Conservation (phyloP, 2,113 vertebrate species). For the Ictalurus furcatus region DNA sequence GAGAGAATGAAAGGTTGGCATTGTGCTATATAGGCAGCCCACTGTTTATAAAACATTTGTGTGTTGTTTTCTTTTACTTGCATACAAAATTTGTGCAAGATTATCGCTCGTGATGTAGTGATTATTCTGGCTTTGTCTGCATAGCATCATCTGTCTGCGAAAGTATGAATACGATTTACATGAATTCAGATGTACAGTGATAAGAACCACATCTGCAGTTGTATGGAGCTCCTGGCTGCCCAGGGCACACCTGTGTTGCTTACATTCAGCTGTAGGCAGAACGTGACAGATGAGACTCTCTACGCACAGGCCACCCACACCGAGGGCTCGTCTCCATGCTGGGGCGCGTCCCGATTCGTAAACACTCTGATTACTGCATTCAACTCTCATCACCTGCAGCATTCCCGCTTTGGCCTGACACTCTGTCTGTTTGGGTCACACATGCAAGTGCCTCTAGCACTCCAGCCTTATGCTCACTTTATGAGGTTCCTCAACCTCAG, state of each 20-base stretch:
- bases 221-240: conserved; percentile 8
- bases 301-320: conserved; percentile 52
- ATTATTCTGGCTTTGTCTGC: conserved; percentile 41
- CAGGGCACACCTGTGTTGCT: conserved; percentile 50
- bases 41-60: conserved; percentile 41
- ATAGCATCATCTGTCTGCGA: conserved; percentile 9
- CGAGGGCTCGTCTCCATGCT: conserved; percentile 24
- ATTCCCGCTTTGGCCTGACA: conserved; percentile 36
- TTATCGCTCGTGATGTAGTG: conserved; percentile 25
- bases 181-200: conserved; percentile 24
- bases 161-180: conserved; percentile 34
- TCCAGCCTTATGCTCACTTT: not conserved
- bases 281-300: conserved; percentile 45
- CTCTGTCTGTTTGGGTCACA: conserved; percentile 19
- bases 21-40: conserved; percentile 30
- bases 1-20: conserved; percentile 14
- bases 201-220: conserved; percentile 20
- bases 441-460: not conserved
- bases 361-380: conserved; percentile 58
- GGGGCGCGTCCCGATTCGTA: conserved; percentile 37
- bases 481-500: not conserved
- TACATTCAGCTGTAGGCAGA: conserved; percentile 35
- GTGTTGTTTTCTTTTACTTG: conserved; percentile 42
- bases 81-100: conserved; percentile 33
- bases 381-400: conserved; percentile 52